Evolutionary conservation across 2,113 vertebrate genomes (phyloP), one percentile per base, ranked within the genome.

Genomic region (Melanostigma gelatinosum): DNA sequence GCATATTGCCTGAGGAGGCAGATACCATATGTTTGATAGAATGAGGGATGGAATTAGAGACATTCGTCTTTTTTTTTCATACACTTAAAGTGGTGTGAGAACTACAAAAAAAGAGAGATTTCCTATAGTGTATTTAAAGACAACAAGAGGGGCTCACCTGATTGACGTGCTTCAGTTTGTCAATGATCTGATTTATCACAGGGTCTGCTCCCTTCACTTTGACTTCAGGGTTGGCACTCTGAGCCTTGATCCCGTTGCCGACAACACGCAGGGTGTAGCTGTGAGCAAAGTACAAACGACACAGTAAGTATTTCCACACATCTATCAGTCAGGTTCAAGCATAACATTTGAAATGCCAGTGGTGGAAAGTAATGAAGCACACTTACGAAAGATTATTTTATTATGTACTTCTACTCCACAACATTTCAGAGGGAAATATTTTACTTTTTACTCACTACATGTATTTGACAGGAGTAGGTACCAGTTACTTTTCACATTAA

Each of bases 121-220:
- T 48, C 0, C 12, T 38, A 34, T 36, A 48, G 71, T 44, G 36
- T 55, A 60, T 46, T 8, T 18, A 64, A 6, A 72, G n/a, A 75
- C 29, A 46, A 40, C n/a, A 1, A 66, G 52, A 38, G n/a, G 24
- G 36, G 73, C 94, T 95, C 93, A 98, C 97, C 96, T 97, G 96
- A 93, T 96, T 96, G 93, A 97, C 85, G 83, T 97, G 96, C 75
- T 96, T 98, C 84, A 98, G 95, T 91, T 98, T 97, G 93, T 98
- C 97, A 77, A 96, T 96, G 87, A 98, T 95, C 90, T 97, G 96
- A 91, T 94, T 96, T 88, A 97, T 97, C 62, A 96, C 88, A 1
- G 96, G 95, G 85, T 98, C 96, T 1, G 76, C 92, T 87, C 93
- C 96, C 91, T 95, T 97, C 87, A 97, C 96, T 94, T 94, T 97